Evolutionary conservation across 2,113 vertebrate genomes (phyloP), one percentile per base, ranked within the genome.

Genomic region (Leptobrachium ailaonicum): DNA sequence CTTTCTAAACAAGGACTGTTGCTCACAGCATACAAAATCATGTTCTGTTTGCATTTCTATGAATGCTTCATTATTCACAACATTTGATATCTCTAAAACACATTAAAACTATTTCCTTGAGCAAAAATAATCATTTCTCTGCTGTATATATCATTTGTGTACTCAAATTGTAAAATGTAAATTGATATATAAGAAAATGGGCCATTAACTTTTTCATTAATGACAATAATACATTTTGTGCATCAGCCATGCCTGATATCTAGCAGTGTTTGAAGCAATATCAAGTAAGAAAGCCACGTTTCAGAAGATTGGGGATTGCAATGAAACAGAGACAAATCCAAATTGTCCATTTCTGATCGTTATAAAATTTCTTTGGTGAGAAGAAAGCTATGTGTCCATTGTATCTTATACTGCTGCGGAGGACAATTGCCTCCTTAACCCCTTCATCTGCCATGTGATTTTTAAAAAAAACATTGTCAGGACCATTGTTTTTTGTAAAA

Each of bases 151-250:
- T 96, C 95, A 97, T 97, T 97, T 97, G 95, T 95, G 94, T 94
- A 90, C 94, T 95, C 93, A 95, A 95, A 97, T 94, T 96, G 95
- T 96, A 95, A 95, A 96, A 96, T 96, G 96, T 97, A 98, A 98
- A 98, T 98, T 97, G 96, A 98, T 98, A 97, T 95, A 95, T 97
- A 97, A 96, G 95, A 98, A 96, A 97, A 98, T 97, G 96, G 94
- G 92, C 96, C 97, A 99, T 99, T 99, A 99, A 98, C 96, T 98
- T 98, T 97, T 98, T 98, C 96, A 98, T 98, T 98, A 98, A 99
- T 99, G 97, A 95, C 95, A 96, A 95, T 96, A 96, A 97, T 95
- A 93, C 94, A 95, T 96, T 97, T 92, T 92, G 91, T 94, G 93
- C 92, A 92, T 92, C 92, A 92, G 94, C 93, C 90, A 93, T 93